Evolutionary conservation across 2,113 vertebrate species (phyloP).

Genomic region (Crotalus helleri): DNA sequence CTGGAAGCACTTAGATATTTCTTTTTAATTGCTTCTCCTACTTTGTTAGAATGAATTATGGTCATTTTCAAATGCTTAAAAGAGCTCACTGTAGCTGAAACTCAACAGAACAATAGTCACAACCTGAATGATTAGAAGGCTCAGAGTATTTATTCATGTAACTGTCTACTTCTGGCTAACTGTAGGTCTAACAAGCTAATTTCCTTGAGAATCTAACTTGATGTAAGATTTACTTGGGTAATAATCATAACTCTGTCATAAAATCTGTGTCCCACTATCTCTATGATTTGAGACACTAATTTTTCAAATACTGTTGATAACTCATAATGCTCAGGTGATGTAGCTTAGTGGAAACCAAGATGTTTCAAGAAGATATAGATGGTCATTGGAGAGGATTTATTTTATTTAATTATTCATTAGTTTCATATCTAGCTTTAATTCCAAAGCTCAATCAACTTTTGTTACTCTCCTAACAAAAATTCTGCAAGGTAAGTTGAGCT

Average conservation of each 20-base stretch:
- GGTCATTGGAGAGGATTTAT: not conserved
- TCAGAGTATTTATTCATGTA: not conserved
- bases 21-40: not conserved
- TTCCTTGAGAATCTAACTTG: not conserved
- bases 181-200: not conserved
- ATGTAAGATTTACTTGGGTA: not conserved
- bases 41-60: not conserved
- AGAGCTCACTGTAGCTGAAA: not conserved
- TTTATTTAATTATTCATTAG: not conserved
- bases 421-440: not conserved
- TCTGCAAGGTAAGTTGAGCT: not conserved
- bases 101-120: not conserved
- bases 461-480: not conserved
- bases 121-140: not conserved
- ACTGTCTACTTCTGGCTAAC: not conserved
- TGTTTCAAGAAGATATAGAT: not conserved
- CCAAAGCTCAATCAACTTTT: not conserved
- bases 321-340: not conserved
- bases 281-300: not conserved
- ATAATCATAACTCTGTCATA: not conserved
- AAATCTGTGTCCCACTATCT: not conserved
- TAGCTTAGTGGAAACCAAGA: not conserved
- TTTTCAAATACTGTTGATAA: not conserved
- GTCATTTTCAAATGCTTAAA: not conserved
- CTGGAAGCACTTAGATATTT: not conserved